These are phyloP conservation scores for Scyliorhinus canicula DNA, from an alignment of 2,797 vertebrate genomes.

Conservation along the genomic window DNA sequence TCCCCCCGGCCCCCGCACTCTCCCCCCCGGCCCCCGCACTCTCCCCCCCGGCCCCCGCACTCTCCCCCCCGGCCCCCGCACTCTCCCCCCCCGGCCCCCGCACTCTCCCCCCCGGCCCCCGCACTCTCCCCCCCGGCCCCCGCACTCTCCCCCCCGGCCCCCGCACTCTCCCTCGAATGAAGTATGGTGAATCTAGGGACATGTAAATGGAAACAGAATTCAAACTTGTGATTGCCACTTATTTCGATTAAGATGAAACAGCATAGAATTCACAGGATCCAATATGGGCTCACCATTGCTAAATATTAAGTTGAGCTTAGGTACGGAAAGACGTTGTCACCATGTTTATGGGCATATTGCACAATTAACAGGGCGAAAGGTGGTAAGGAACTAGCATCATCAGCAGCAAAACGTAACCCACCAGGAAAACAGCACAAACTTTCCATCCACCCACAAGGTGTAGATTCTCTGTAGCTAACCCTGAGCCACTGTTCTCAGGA, in stretches of 20 bases:
- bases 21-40: too few species aligned
- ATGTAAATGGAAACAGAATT: not conserved
- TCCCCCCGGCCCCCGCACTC: too few species aligned
- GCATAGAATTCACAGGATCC: not conserved
- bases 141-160: too few species aligned
- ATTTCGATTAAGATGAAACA: not conserved
- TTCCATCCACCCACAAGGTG: not conserved
- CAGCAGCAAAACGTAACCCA: not conserved
- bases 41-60: too few species aligned
- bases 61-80: too few species aligned
- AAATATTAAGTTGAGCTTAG: not conserved
- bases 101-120: too few species aligned
- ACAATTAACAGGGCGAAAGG: not conserved
- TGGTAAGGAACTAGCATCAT: not conserved
- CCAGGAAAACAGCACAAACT: not conserved
- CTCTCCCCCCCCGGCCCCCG: too few species aligned
- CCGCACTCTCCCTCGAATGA: too few species aligned
- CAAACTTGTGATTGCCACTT: not conserved
- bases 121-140: too few species aligned
- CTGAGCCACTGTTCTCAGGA: not conserved
- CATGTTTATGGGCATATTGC: not conserved
- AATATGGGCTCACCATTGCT: not conserved
- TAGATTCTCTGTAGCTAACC: not conserved
- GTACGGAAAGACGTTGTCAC: too few species aligned
- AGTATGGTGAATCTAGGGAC: not conserved